Conservation (phyloP, 2,797 vertebrate genomes). For the Natrix natrix region DNA sequence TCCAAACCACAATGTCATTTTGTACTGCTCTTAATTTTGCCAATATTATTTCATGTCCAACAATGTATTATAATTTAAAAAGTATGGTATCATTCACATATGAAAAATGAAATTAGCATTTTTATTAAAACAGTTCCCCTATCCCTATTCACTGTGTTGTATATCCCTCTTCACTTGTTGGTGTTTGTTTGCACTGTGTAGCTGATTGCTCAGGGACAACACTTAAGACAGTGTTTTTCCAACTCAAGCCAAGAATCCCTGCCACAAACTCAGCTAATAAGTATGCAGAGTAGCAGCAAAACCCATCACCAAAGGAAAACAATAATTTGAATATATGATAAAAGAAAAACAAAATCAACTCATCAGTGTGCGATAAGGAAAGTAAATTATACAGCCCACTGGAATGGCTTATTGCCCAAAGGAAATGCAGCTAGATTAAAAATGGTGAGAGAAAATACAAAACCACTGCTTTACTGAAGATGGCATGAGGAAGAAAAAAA, state of each 20-base stretch:
- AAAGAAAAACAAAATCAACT: slow-evolving; percentile 62
- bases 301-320: slow-evolving; percentile 58
- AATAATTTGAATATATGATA: slow-evolving; percentile 67
- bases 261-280: slow-evolving; percentile 55
- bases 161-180: background rate
- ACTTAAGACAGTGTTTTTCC: slow-evolving; percentile 38
- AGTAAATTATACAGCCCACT: slow-evolving; percentile 52
- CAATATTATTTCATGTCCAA: background rate
- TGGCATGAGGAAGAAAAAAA: background rate
- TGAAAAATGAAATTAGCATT: slow-evolving; percentile 8
- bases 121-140: slow-evolving; percentile 13
- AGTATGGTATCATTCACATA: background rate
- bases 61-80: background rate
- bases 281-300: slow-evolving; percentile 60
- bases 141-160: slow-evolving; percentile 23
- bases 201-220: slow-evolving; percentile 38
- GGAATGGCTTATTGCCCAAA: slow-evolving; percentile 55
- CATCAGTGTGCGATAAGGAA: slow-evolving; percentile 59
- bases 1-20: background rate
- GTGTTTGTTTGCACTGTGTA: slow-evolving; percentile 10
- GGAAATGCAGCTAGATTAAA: slow-evolving; percentile 48
- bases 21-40: background rate
- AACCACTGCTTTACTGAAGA: slow-evolving; percentile 35
- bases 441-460: slow-evolving; percentile 36
- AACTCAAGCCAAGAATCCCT: slow-evolving; percentile 45